Evolutionary conservation across 2,113 vertebrate species (phyloP), one percentile per base, ranked within the genome.

Genomic region (Phasianus colchicus): DNA sequence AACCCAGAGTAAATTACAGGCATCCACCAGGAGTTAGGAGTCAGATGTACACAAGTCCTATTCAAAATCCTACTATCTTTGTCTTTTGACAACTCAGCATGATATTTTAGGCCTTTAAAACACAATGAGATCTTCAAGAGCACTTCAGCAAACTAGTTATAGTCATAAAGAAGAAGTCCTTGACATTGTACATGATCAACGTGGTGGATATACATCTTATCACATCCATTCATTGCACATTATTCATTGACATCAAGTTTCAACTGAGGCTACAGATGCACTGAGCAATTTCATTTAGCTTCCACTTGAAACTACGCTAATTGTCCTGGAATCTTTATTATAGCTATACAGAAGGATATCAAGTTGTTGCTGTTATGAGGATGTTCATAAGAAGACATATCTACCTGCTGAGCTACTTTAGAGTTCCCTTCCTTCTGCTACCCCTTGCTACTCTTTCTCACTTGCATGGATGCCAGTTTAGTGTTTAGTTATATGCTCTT

Each of bases 181-280:
- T 60, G 34, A 36, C 14, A 24, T 0, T 15, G 47, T 25, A 52
- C 30, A 20, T 0, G 1, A 32, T 67, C 70, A 52, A 11, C 1
- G 24, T 50, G 81, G 52, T 58, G 64, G 45, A 54, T 19, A 29
- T 7, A 5, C 27, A 48, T 27, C 64, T 36, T 4, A 55, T 66
- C 48, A 89, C 19, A 40, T 10, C 42, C 20, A 32, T 14, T 42
- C 70, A 73, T 2, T 88, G 58, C 71, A 61, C 5, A 6, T 20
- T 40, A 77, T 18, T 60, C 52, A 64, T 1, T 60, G 50, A 43
- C 13, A 71, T 36, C 54, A 74, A 43, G 87, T 40, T 50, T 54
- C 65, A 80, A 77, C 29, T 65, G 67, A 52, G 14, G 54, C 42
- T 92, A 48, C 11, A 54, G 20, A 64, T 27, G 11, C 8, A 60